Evolutionary conservation across 1,140 invertebrate species (phyloP).

Genomic region (Drosophila suzukii): DNA sequence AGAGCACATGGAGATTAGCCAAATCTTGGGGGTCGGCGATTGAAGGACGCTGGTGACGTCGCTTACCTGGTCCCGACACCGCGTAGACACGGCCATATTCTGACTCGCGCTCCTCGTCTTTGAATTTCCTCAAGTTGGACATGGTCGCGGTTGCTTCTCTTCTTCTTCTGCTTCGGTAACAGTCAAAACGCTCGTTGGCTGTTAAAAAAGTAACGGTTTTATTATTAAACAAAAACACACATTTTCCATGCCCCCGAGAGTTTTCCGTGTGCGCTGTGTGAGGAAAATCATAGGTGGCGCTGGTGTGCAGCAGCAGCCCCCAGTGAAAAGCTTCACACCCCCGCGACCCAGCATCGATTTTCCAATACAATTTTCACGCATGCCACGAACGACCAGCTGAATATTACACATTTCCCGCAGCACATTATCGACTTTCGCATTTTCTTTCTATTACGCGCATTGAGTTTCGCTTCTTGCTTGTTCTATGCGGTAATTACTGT

Average conservation of each 20-base stretch:
- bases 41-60: constrained; percentile 60
- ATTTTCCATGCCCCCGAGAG: constrained; percentile 49
- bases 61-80: constrained; percentile 98
- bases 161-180: constrained; percentile 50
- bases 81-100: constrained; percentile 98
- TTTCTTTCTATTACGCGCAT: not conserved
- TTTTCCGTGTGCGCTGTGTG: constrained; percentile 27
- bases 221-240: constrained; percentile 70
- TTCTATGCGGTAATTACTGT: constrained; percentile 19
- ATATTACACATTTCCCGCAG: constrained; percentile 1
- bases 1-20: constrained; percentile 4
- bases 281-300: constrained; percentile 63
- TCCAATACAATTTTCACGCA: constrained; percentile 64
- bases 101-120: constrained; percentile 94
- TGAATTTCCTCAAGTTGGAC: constrained; percentile 89
- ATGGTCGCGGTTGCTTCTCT: constrained; percentile 78
- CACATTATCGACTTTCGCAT: not conserved
- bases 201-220: constrained; percentile 16
- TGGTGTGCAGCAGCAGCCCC: constrained; percentile 53
- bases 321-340: constrained; percentile 70
- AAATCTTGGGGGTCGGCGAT: constrained; percentile 20
- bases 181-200: constrained; percentile 56
- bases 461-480: not conserved
- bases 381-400: constrained; percentile 14
- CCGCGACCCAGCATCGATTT: constrained; percentile 66